phyloP scores from a whole-genome alignment of 2,113 vertebrate genomes.

The Xenus cinereus region DNA sequence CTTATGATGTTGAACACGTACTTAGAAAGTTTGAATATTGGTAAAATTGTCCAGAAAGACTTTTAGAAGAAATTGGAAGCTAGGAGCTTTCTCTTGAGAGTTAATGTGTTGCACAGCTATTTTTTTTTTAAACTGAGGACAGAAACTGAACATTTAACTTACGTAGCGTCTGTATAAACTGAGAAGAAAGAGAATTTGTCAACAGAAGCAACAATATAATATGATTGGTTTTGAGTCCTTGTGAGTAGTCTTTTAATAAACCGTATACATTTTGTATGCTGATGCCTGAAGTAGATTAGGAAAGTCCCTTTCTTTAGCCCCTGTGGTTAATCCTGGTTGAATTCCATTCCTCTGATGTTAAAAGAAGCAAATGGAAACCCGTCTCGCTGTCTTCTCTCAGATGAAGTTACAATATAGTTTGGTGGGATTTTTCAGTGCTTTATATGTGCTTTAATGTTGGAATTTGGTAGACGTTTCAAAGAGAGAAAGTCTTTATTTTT shows the following conservation, averaged over 20 bases:
- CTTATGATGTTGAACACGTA: background rate
- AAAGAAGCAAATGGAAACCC: background rate
- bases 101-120: background rate
- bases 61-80: background rate
- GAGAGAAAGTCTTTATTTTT: background rate
- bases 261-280: background rate
- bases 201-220: background rate
- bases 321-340: constrained; percentile 13
- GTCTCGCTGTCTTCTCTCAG: background rate
- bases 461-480: background rate
- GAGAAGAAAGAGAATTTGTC: background rate
- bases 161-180: background rate
- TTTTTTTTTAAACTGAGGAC: background rate
- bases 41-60: background rate
- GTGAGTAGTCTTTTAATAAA: background rate
- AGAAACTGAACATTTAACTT: background rate
- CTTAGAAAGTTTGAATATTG: background rate
- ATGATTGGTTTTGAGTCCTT: background rate
- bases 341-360: constrained; percentile 27
- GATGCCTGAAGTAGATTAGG: background rate
- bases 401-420: background rate
- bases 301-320: background rate
- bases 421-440: background rate
- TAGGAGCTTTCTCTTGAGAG: background rate
- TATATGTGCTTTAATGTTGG: background rate